These are phyloP conservation scores for Helicoverpa assulta DNA, from an alignment of 2,888 invertebrate species.

Conservation along the genomic window DNA sequence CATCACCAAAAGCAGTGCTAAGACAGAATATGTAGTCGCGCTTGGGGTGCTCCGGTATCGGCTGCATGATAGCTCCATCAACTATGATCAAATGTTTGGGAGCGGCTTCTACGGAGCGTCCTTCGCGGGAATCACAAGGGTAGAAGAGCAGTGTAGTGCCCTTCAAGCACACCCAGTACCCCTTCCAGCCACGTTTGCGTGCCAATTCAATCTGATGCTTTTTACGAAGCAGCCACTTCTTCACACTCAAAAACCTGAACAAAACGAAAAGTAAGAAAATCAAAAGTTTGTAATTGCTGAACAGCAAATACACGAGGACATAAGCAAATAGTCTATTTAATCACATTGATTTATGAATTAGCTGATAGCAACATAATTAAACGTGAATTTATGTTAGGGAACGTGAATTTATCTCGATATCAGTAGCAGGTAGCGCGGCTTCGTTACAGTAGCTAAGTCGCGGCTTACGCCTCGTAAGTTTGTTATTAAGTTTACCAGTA, in stretches of 20 bases:
- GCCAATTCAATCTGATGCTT: slow-evolving; percentile 99
- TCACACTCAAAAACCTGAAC: slow-evolving; percentile 97
- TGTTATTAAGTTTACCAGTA: slow-evolving; percentile 32
- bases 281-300: background rate
- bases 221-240: slow-evolving; percentile 99
- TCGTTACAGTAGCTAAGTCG: slow-evolving; percentile 24
- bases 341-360: background rate
- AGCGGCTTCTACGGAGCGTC: slow-evolving; percentile 96
- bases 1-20: slow-evolving; percentile 99
- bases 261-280: slow-evolving; percentile 68
- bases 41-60: slow-evolving; percentile 99
- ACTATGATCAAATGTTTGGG: slow-evolving; percentile 99
- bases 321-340: slow-evolving; percentile 3
- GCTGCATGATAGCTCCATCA: slow-evolving; percentile 99
- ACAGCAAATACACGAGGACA: background rate
- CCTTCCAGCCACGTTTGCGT: slow-evolving; percentile 98
- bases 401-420: background rate
- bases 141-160: slow-evolving; percentile 99
- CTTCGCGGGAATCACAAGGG: slow-evolving; percentile 97
- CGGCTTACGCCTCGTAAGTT: slow-evolving; percentile 21
- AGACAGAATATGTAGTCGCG: slow-evolving; percentile 99
- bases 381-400: background rate
- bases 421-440: slow-evolving; percentile 11
- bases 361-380: background rate
- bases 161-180: slow-evolving; percentile 99